Evolutionary conservation across 2,797 vertebrate species (phyloP), one percentile per base, ranked within the genome.

Genomic region (Coregonus sp.): DNA sequence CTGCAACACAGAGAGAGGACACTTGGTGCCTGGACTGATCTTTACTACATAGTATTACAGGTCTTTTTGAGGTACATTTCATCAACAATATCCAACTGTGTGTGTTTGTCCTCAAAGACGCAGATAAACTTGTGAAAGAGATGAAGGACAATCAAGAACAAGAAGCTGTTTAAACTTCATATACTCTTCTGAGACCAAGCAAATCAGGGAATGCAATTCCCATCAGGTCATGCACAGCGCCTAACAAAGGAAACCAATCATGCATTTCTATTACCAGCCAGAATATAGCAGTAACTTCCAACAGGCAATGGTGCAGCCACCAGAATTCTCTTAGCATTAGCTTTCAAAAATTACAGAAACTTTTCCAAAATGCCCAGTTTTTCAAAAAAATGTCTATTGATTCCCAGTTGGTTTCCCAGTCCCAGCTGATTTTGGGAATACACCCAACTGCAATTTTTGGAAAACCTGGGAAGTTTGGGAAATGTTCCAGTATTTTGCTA

Each of bases 1-100:
- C 96, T 97, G 93, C 63, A 90, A 75, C 65, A 80, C n/a, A 84
- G 47, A 79, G 16, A 72, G 59, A 75, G 11, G 40, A 14, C 67
- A 61, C 31, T 35, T n/a, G 16, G 72, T 59, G 4, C 37, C 25
- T 47, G 40, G 40, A 47, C 9, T 47, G 9, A 47, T 47, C 40
- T 47, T 12, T 47, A 47, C 40, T 47, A 47, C 40, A 47, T 47
- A 47, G 9, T 47, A 47, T 47, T 12, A 47, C 40, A 47, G 9
- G 40, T 47, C 11, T 47, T 47, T 47, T 47, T 1, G 40, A 47
- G 40, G 11, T 47, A 47, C 40, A 47, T 47, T 12, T 11, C 11
- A 47, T 47, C 40, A 47, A 47, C 40, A 47, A 47, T 47, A 47
- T 47, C 9, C 40, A 47, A 3, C 40, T 47, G 40, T 47, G 40